Evolutionary conservation across 1,140 invertebrate genomes (phyloP), one percentile per base, ranked within the genome.

Genomic region (Mesaphorura yosii): DNA sequence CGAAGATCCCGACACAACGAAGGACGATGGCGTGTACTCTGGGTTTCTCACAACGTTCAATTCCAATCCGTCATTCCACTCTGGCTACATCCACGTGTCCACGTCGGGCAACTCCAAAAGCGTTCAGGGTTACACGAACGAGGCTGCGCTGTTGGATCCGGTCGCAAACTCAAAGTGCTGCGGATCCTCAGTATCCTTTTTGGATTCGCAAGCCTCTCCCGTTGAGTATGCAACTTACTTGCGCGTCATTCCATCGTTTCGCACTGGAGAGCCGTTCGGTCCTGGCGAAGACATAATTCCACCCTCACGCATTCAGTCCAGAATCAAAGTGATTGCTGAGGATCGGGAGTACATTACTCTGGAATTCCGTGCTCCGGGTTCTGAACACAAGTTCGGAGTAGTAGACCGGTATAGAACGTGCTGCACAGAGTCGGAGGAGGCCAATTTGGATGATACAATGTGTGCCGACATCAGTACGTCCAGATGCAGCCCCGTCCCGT

Each of bases 21-120:
- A 47, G 26, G 37, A 55, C 26, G 58, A 59, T 28, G 58, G 58
- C 0, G 46, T 59, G 1, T 59, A 59, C 23, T 53, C 53, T 6
- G 34, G 14, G 4, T 41, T 53, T 31, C 14, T 59, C n/a, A 17
- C 15, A 17, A 29, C 25, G 14, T 59, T 39, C 26, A 57, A 44
- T 5, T 4, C 34, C 0, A 37, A 3, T 25, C 37, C 48, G 23
- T 17, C 39, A 2, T 42, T 45, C 17, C 58, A 59, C 31, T 41
- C 41, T 2, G 53, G 49, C 4, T 25, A 34, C 20, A 23, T 55
- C 4, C n/a, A 28, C 7, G 49, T 55, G n/a, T 42, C 22, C 10
- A 55, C 51, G 2, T 38, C 6, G 2, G 19, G 7, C 14, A 26
- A 15, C 20, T 25, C 50, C 2, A 38, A 15, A 17, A n/a, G 7